A percentile compares a stretch with the other conserved stretches of the same genome.
phyloP scores from a whole-genome alignment of 2,797 vertebrate genomes.

The Scleropages formosus region DNA sequence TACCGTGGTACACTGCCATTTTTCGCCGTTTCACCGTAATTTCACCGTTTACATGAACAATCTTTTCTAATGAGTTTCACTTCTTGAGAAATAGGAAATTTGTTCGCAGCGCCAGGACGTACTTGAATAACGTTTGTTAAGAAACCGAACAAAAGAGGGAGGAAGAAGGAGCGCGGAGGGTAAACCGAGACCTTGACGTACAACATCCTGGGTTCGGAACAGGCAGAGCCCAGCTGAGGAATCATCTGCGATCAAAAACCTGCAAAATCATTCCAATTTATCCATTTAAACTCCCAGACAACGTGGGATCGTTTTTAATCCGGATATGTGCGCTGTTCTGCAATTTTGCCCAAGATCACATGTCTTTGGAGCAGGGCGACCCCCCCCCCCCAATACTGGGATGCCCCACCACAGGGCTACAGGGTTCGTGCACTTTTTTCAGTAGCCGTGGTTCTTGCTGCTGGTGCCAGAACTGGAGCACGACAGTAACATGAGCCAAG shows the following conservation, averaged over 20 bases:
- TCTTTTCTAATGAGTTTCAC: background rate
- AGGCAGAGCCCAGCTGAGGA: constrained; percentile 28
- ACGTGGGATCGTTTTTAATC: constrained; percentile 38
- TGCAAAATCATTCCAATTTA: constrained; percentile 43
- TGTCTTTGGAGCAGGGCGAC: constrained; percentile 27
- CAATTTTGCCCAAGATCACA: constrained; percentile 31
- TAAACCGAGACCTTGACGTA: constrained; percentile 34
- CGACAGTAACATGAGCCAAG: background rate
- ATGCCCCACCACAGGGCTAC: background rate
- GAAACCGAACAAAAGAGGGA: constrained; percentile 10
- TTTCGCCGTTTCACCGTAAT: constrained; percentile 32
- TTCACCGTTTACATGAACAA: constrained; percentile 24
- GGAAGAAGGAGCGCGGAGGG: background rate
- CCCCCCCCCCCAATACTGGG: too few relatives aligned
- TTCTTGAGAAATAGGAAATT: background rate
- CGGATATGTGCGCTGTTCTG: constrained; percentile 35
- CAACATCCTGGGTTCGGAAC: constrained; percentile 28
- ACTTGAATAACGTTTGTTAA: background rate
- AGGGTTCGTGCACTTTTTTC: constrained; percentile 38
- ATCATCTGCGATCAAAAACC: constrained; percentile 44
- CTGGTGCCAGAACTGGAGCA: constrained; percentile 9
- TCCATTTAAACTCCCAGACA: constrained; percentile 37
- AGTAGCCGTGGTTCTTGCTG: constrained; percentile 23
- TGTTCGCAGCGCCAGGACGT: too few relatives aligned
- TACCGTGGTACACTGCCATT: constrained; percentile 30